Base-by-base conservation (phyloP, 2,888 invertebrate species). In the Drosophila prolongata region DNA sequence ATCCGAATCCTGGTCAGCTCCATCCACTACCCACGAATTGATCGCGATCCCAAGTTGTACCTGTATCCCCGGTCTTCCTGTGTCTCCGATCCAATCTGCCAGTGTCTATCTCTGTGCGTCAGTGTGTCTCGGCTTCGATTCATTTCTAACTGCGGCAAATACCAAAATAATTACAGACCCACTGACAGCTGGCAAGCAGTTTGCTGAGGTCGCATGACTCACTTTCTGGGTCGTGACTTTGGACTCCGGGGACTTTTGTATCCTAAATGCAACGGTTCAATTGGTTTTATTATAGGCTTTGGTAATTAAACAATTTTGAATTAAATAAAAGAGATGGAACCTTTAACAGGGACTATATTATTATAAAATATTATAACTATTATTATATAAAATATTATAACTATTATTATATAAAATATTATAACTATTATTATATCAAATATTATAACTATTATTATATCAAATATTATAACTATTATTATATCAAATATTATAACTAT, bases 201-300 rank as follows among this genome's bases (percentile, higher is more conserved):
- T 47, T 47, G 16, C 47, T 47, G 47, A n/a, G 47, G 47, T 47
- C 16, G 47, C 30, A 34, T 47, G 47, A 47, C 47, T 47, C 47
- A 47, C 47, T 6, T 34, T 16, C 30, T 16, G 30, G 30, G 47
- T 47, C 47, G 47, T 47, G 47, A 47, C 47, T 47, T 34, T 43
- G 11, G 10, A 42, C 42, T 42, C 5, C 3, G 14, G 43, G 43
- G 24, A 6, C 30, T 34, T 16, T 14, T 6, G 6, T 6, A 34
- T 14, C 16, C 14, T 11, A n/a, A 47, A 34, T 16, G n/a, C 6
- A 34, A 3, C 4, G 47, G 30, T 34, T 47, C 47, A 2, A 34
- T 34, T 11, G 6, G 47, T 14, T 47, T 10, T 10, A 6, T 6
- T 10, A 14, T 2, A 19, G 43, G 8, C 24, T 24, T 24, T 24